Conservation (phyloP, 1,140 invertebrate species). For the Vanessa atalanta region DNA sequence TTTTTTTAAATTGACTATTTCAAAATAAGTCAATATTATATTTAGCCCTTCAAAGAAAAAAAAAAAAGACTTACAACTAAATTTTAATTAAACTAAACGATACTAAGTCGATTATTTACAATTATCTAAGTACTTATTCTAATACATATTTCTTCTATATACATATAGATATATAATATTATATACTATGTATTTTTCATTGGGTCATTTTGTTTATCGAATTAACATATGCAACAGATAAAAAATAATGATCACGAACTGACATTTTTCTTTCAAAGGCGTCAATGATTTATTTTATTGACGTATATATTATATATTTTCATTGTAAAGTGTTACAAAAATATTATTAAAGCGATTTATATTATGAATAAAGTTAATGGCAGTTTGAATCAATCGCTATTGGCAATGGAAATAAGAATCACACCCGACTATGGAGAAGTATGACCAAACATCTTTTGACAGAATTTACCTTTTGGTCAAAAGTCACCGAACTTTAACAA, state of each 20-base stretch:
- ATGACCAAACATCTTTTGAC: too few relatives aligned
- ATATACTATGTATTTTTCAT: not conserved
- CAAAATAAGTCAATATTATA: too few relatives aligned
- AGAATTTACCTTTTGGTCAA: too few relatives aligned
- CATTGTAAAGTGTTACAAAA: not conserved
- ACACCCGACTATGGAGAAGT: not conserved
- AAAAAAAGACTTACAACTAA: too few relatives aligned
- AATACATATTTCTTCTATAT: constrained; percentile 3
- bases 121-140: constrained; percentile 7
- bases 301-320: not conserved
- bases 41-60: too few relatives aligned
- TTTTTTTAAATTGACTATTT: too few relatives aligned
- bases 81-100: too few relatives aligned
- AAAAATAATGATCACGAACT: not conserved
- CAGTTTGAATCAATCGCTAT: not conserved
- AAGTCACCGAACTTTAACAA: too few relatives aligned
- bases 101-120: constrained; percentile 1
- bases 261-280: too few relatives aligned
- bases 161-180: constrained; percentile 3
- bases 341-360: not conserved
- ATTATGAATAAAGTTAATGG: not conserved
- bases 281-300: too few relatives aligned
- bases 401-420: not conserved
- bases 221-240: not conserved
- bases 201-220: not conserved